Base-by-base conservation (phyloP, 2,797 vertebrate species). In the Streptopelia turtur region DNA sequence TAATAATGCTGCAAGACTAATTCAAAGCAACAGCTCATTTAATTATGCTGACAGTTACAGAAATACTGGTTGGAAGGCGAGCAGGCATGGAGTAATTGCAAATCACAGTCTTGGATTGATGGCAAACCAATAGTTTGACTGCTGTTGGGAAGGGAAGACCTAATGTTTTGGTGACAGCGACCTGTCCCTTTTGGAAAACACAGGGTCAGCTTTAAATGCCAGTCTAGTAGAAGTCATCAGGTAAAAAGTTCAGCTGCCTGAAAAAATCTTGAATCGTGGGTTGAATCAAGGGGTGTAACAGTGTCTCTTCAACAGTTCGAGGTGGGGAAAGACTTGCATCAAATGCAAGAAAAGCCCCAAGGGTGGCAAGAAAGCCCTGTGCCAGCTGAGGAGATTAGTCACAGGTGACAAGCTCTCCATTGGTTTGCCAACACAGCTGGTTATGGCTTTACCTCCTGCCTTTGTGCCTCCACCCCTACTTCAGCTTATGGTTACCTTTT, bases 241-340 rank as follows among this genome's bases (percentile, higher is more conserved):
- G 55, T 94, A 90, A 89, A 75, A 89, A 74, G 45, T 85, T 94
- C 75, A 93, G 41, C 77, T 92, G 77, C 90, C 31, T 22, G 69
- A 60, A 95, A 91, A 91, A 68, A 82, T 83, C 35, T 23, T 85
- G 53, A 91, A 76, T 65, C 69, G 61, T 57, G 57, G 31, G 30
- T 59, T 83, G 83, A 93, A 72, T 91, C 65, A 63, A 60, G 83
- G 65, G 57, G 52, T 74, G 56, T 59, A 56, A 28, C 18, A 27
- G 69, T 65, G 79, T 86, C 82, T 68, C 53, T 82, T 76, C n/a
- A 79, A 18, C 75, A 69, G 39, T 69, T 84, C 55, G 33, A 65
- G 75, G 30, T 57, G 35, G 61, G 35, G 61, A 43, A 77, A 56
- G 61, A 64, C 87, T 59, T 8, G 49, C 82, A 43, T 53, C 37